Evolutionary conservation across 2,888 invertebrate genomes (phyloP), one percentile per base, ranked within the genome.

Genomic region (Polylopha cassiicola): DNA sequence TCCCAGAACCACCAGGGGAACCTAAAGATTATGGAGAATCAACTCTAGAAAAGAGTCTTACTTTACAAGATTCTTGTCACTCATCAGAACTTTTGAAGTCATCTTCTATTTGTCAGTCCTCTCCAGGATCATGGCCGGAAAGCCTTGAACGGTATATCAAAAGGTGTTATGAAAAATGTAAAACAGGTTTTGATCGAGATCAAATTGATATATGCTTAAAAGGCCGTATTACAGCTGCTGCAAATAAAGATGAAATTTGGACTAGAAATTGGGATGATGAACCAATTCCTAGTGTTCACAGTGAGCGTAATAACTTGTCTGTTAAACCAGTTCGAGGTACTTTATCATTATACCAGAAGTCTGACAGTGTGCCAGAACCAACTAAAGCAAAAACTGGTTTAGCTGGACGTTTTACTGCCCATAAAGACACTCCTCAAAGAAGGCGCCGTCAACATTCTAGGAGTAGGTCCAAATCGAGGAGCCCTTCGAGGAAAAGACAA

Each of bases 241-340:
- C 96, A 28, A 93, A 93, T 64, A 92, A 93, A 58, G 95, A 95
- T 47, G 93, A 94, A 51, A 88, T 97, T 26, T 93, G 93, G 90
- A 91, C 92, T 1, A 94, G 95, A 65, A 95, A 99, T 82, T 99
- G 99, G 99, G 92, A 93, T 57, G 91, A 89, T 48, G 98, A 99
- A 72, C 95, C 97, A 16, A 88, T 98, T 53, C 98, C 98, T 23
- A 94, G 92, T 73, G 92, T 94, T 37, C 89, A 93, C 64, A 93
- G 93, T 70, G 93, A 94, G 69, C 87, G 92, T 20, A 89, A 91
- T 75, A 89, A 86, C 48, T 81, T 90, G 61, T 87, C 89, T 38
- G 89, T 89, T 14, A 90, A 90, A 59, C 87, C 89, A 33, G 88
- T 89, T 15, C 76, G 86, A 48, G 87, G 89, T 49, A 73, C 87